phyloP scores from a whole-genome alignment of 2,113 vertebrate genomes.

The Ivindomyrus marchei region DNA sequence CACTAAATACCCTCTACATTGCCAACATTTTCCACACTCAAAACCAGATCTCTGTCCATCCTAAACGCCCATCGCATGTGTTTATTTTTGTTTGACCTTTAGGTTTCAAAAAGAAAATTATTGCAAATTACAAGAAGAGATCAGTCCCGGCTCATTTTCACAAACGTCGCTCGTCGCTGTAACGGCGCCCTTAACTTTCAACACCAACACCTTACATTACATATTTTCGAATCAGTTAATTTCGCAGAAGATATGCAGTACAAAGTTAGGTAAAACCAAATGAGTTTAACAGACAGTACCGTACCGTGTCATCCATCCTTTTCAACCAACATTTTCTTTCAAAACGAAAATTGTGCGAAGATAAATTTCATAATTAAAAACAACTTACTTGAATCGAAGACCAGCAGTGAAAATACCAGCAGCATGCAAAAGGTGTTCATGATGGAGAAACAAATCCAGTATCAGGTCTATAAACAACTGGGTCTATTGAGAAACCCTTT shows the following conservation, averaged over 20 bases:
- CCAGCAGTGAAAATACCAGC: slow-evolving; percentile 16
- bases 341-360: background rate
- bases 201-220: background rate
- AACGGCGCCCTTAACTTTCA: background rate
- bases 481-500: background rate
- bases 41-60: background rate
- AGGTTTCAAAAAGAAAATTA: background rate
- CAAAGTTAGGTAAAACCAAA: background rate
- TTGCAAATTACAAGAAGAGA: background rate
- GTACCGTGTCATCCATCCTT: background rate
- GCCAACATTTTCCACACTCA: background rate
- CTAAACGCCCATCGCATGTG: background rate
- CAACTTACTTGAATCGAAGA: slow-evolving; percentile 29
- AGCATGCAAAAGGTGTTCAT: slow-evolving; percentile 12
- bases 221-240: background rate
- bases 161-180: background rate
- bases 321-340: background rate
- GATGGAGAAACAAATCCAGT: slow-evolving; percentile 18
- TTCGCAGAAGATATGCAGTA: background rate
- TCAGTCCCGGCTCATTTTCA: background rate
- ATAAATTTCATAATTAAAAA: background rate
- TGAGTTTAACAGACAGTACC: background rate
- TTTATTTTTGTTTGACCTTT: background rate
- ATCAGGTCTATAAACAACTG: background rate
- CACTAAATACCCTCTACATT: background rate